Percentiles rank a stretch among this genome's conserved stretches.
These are phyloP conservation scores for Apostichopus californicus DNA, from an alignment of 35 echinoderm and acorn worm genomes.

Conservation along the genomic window DNA sequence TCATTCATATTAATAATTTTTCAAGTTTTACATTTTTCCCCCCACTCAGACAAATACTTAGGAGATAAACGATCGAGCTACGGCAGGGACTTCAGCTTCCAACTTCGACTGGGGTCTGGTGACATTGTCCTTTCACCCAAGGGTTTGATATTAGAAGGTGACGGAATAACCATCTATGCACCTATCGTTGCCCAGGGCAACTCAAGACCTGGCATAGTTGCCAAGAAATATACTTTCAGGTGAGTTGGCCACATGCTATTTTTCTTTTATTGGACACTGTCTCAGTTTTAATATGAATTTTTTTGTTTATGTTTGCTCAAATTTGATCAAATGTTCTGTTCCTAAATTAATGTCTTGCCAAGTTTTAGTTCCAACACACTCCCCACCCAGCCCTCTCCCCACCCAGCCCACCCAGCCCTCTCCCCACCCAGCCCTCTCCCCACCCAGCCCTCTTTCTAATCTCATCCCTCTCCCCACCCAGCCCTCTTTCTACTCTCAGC, in stretches of 20 bases:
- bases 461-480: too few relatives aligned
- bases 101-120: constrained; percentile 72
- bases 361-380: too few relatives aligned
- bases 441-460: too few relatives aligned
- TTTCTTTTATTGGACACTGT: neutral
- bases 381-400: too few relatives aligned
- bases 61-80: constrained; percentile 83
- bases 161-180: constrained; percentile 75
- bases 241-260: neutral
- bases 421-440: too few relatives aligned
- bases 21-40: neutral
- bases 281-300: neutral
- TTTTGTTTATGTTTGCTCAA: too few relatives aligned
- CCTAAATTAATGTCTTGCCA: too few relatives aligned
- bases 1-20: neutral
- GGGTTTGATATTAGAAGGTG: constrained; percentile 86
- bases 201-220: constrained; percentile 52
- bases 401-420: too few relatives aligned
- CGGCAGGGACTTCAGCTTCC: constrained; percentile 80
- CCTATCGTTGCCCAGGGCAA: constrained; percentile 83
- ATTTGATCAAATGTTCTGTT: too few relatives aligned
- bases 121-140: constrained; percentile 68
- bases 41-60: constrained; percentile 41
- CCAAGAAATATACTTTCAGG: constrained; percentile 77
- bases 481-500: too few relatives aligned